Evolutionary conservation across 2,888 invertebrate species (phyloP), one percentile per base, ranked within the genome.

Genomic region (Ethmia dodecea): DNA sequence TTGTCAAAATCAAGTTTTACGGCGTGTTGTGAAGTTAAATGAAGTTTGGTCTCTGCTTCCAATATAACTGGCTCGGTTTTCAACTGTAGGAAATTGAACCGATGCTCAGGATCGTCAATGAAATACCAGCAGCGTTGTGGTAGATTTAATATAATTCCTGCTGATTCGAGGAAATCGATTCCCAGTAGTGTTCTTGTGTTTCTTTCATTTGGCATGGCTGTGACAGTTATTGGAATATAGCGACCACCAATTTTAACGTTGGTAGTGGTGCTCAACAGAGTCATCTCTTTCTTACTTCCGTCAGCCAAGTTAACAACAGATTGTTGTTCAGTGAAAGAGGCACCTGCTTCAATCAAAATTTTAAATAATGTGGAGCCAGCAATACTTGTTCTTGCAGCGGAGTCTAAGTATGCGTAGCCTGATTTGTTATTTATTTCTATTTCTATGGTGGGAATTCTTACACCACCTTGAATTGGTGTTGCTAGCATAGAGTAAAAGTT

Each of bases 331-430:
- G 31, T 35, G 24, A 36, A 39, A 3, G 10, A 6, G 1, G 24
- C 24, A 10, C 37, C 40, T 6, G 31, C 10, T 11, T 35, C 5
- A 10, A 35, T 12, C 14, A 49, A n/a, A 26, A 31, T n/a, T 3
- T 33, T 20, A 25, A 37, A 45, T n/a, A 47, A 31, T 3, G 29
- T 25, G 0, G 10, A 15, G 3, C 44, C 38, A 5, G 48, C 47
- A 10, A 52, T 37, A 26, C 52, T 50, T 9, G 44, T 47, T 13
- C 43, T 24, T 20, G 47, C 49, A 6, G 41, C 42, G 6, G 45
- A 42, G 24, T 49, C 49, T 9, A 48, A 24, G 22, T 42, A 36
- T 3, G 45, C 48, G 13, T 42, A 34, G 1, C 44, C 42, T 2
- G 12, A 10, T 11, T 33, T 11, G 2, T 37, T 38, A 12, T 38